Evolutionary conservation across 1,140 invertebrate species (phyloP), one percentile per base, ranked within the genome.

Genomic region (Vollenhovia emeryi): DNA sequence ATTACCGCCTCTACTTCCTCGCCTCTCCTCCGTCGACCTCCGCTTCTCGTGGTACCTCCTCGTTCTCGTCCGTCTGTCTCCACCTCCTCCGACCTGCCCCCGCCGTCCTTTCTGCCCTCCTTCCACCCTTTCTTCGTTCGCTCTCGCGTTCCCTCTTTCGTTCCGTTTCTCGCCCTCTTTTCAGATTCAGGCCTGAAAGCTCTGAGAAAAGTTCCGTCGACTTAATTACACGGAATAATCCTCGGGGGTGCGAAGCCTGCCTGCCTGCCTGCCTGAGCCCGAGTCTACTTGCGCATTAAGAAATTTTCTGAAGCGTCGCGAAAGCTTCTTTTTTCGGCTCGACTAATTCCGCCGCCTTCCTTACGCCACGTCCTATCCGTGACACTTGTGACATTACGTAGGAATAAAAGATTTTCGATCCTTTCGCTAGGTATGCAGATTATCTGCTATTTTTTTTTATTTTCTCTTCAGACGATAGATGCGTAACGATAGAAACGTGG

Each of bases 181-280:
- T 60, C 48, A 71, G 66, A 79, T 71, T 82, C 66, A 87, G 79
- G 59, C 84, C 73, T 91, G 89, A 92, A 92, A 91, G 91, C 91
- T 83, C 87, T 87, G 91, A 91, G 91, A 92, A 90, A 90, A 94
- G 92, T 95, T 94, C 91, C 90, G 89, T 90, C 90, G 91, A 94
- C 93, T 94, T 95, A 95, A 95, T 95, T 95, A 94, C 93, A 94
- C 91, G 93, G 93, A 94, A 95, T 94, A 94, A 95, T 95, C 93
- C 78, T 93, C 83, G 86, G 88, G 88, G 91, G 90, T 86, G 88
- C 85, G 88, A 86, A 85, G 79, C 87, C 87, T 80, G 60, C 76
- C 21, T 40, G 18, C 21, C 21, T 73, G 75, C 40, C 40, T 76
- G 60, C 59, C 36, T 40, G 62, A 45, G 86, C 59, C 69, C 60